These are phyloP conservation scores for Noctua janthina DNA, from an alignment of 2,888 invertebrate genomes.

Conservation along the genomic window DNA sequence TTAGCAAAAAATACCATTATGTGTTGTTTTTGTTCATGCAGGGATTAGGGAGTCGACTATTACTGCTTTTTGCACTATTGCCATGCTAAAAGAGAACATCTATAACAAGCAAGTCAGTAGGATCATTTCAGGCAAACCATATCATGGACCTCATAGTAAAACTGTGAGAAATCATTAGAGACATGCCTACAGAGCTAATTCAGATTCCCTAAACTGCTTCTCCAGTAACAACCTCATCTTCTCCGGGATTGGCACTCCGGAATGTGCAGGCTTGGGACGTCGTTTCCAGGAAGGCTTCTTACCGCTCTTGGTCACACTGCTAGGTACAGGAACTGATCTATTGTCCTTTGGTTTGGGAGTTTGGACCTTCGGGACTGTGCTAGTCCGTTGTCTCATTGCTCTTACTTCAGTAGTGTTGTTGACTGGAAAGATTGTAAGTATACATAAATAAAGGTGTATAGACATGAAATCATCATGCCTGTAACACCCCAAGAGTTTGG, in stretches of 20 bases:
- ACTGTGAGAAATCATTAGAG: background rate
- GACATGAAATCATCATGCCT: background rate
- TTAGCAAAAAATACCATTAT: background rate
- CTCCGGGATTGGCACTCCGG: constrained; percentile 85
- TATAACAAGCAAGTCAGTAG: background rate
- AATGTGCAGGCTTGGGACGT: constrained; percentile 84
- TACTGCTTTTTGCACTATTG: background rate
- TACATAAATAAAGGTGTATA: background rate
- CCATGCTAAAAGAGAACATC: background rate
- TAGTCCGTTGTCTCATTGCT: constrained; percentile 72
- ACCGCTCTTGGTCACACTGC: constrained; percentile 78
- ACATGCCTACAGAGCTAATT: constrained; percentile 68
- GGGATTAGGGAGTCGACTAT: background rate
- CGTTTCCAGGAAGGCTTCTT: constrained; percentile 80
- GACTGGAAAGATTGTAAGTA: constrained; percentile 68
- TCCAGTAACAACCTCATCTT: constrained; percentile 82
- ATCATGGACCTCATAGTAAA: background rate
- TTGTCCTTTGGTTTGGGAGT: constrained; percentile 82
- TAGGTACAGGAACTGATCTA: constrained; percentile 71
- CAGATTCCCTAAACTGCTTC: constrained; percentile 73
- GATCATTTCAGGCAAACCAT: background rate
- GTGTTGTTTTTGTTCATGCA: background rate
- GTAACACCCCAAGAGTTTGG: background rate
- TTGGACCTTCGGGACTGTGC: constrained; percentile 74
- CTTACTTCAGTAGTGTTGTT: constrained; percentile 62